phyloP scores from a whole-genome alignment of 2,888 invertebrate genomes.

The Ormyrus rosae region DNA sequence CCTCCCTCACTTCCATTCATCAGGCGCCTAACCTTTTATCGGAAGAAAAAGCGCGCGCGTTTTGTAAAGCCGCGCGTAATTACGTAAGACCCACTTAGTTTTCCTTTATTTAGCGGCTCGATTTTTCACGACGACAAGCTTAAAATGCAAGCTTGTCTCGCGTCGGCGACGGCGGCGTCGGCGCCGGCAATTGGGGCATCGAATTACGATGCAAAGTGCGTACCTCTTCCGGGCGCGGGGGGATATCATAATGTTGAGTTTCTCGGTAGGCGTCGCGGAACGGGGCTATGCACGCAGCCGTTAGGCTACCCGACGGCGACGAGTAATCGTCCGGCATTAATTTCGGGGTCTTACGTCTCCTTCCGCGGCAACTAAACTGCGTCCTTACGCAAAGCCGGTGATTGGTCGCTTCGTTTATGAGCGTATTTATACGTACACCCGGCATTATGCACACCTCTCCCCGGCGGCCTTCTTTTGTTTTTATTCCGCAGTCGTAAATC shows the following conservation, averaged over 20 bases:
- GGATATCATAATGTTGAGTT: slow-evolving; percentile 30
- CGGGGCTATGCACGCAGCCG: too few species aligned
- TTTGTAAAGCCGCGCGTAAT: too few species aligned
- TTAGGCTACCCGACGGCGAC: slow-evolving; percentile 3
- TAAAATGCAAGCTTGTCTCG: too few species aligned
- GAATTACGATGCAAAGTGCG: slow-evolving; percentile 45
- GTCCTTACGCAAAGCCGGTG: slow-evolving; percentile 51
- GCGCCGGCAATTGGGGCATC: neutral
- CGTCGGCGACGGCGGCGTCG: neutral
- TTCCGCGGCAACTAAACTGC: slow-evolving; percentile 27
- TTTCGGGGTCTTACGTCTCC: slow-evolving; percentile 48
- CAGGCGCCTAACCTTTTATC: too few species aligned
- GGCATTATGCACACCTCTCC: neutral
- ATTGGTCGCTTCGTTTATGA: slow-evolving; percentile 55
- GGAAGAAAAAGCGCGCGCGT: too few species aligned
- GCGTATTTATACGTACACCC: neutral
- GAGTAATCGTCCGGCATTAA: slow-evolving; percentile 54
- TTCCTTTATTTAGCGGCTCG: too few species aligned
- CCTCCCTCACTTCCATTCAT: too few species aligned
- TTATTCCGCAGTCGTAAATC: slow-evolving; percentile 1
- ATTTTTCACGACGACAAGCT: too few species aligned
- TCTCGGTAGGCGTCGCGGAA: neutral
- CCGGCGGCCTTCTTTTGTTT: neutral
- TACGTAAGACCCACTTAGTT: too few species aligned
- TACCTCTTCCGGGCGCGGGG: slow-evolving; percentile 7